These are phyloP conservation scores for Leptobrachium leishanense DNA, from an alignment of 2,113 vertebrate genomes.

Conservation along the genomic window DNA sequence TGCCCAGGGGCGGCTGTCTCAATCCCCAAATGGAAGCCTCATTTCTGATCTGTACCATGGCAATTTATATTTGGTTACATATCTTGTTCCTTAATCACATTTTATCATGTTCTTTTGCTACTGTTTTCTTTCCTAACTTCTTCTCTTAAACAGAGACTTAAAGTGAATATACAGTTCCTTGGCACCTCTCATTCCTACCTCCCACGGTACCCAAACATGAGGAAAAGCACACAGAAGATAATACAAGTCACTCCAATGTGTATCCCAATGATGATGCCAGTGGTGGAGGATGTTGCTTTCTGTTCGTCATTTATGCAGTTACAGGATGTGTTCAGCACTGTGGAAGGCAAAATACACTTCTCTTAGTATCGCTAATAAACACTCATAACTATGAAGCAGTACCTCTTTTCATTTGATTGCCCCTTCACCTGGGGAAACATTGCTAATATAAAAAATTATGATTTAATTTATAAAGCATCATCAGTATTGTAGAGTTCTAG, in stretches of 20 bases:
- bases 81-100: too few species aligned
- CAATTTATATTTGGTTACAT: too few species aligned
- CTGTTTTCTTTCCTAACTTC: too few species aligned
- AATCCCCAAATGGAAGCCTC: too few species aligned
- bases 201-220: constrained; percentile 91
- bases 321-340: constrained; percentile 83
- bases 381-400: neutral
- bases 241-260: constrained; percentile 96
- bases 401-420: too few species aligned
- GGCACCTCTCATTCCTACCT: constrained; percentile 68
- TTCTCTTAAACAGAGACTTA: too few species aligned
- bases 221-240: constrained; percentile 94
- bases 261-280: constrained; percentile 91
- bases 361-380: neutral
- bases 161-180: neutral
- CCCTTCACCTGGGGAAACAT: too few species aligned
- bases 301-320: constrained; percentile 88
- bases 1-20: too few species aligned
- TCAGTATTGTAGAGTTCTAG: too few species aligned
- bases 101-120: too few species aligned
- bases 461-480: neutral
- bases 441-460: too few species aligned
- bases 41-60: too few species aligned
- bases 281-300: constrained; percentile 81
- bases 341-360: constrained; percentile 1